Evolutionary conservation across 1,140 invertebrate species (phyloP).

Genomic region (Trichoplusia ni): DNA sequence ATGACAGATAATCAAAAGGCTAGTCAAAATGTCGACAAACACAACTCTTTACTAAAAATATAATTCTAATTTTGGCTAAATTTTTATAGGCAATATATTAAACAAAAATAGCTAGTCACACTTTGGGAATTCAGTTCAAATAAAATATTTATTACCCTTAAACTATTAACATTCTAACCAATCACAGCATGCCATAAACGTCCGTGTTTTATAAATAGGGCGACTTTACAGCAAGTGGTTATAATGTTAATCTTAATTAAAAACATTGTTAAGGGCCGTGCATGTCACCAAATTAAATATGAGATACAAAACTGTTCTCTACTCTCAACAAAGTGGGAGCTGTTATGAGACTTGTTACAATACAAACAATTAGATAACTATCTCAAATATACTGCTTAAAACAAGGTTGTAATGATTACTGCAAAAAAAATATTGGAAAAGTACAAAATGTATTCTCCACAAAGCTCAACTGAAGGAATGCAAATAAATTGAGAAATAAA

Average conservation of each 20-base stretch:
- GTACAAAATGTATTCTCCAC: slow-evolving; percentile 28
- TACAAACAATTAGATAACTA: slow-evolving; percentile 8
- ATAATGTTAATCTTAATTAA: slow-evolving; percentile 24
- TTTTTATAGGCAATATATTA: not conserved
- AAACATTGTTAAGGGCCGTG: not conserved
- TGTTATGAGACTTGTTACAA: slow-evolving; percentile 26
- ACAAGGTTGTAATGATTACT: slow-evolving; percentile 18
- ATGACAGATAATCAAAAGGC: not conserved
- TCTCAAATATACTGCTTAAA: slow-evolving; percentile 23
- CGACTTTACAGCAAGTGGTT: slow-evolving; percentile 6
- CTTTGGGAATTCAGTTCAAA: slow-evolving; percentile 12
- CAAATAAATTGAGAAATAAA: slow-evolving; percentile 41
- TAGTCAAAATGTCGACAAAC: slow-evolving; percentile 1
- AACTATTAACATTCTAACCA: slow-evolving; percentile 24
- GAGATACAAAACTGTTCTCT: slow-evolving; percentile 34
- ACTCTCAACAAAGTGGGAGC: slow-evolving; percentile 47
- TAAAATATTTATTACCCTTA: slow-evolving; percentile 7
- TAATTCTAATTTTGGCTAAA: slow-evolving; percentile 10
- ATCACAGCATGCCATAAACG: not conserved
- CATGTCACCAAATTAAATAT: not conserved
- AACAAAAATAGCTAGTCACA: not conserved
- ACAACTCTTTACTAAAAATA: slow-evolving; percentile 5
- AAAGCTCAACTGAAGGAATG: slow-evolving; percentile 47
- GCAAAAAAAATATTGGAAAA: slow-evolving; percentile 17
- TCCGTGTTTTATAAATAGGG: slow-evolving; percentile 9